Base-by-base conservation (phyloP, 2,797 vertebrate genomes). In the Psittacula derbiana region DNA sequence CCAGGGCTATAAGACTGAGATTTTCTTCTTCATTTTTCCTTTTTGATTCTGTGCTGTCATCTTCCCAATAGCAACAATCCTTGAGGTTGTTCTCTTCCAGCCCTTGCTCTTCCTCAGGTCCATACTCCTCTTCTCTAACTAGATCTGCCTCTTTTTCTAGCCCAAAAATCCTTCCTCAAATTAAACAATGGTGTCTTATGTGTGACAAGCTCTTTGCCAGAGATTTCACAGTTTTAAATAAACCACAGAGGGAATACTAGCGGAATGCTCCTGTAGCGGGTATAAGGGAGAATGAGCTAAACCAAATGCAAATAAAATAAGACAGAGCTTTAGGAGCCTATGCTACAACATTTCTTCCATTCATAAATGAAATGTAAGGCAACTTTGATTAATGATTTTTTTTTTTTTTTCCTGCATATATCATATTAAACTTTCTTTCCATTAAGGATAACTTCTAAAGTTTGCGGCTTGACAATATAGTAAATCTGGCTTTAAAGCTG, bases 401-500 rank as follows among this genome's bases (percentile, higher is more conserved):
- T 44, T n/a, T n/a, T n/a, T n/a, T 46, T 46, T 70, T 90, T 14
- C 53, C 62, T 75, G 25, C 58, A 38, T 60, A 18, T 75, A 92
- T 81, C 70, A 80, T 30, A 61, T 61, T 58, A 50, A 69, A 50
- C 17, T 71, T 70, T 25, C 27, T 57, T 72, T 91, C 75, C 86
- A 40, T 78, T 88, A 81, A 83, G 86, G 72, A 84, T 5, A 86
- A 62, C 64, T 90, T 92, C 72, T 95, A 66, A 94, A 92, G 66
- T 86, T 55, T 92, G 61, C 66, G 88, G 46, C 60, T 58, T 81
- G 62, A 92, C 70, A 72, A 46, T 41, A 53, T 16, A 84, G 80
- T 88, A 94, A 92, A 96, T 88, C 58, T 88, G 71, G 16, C 73
- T 90, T 49, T 90, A 94, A 81, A 93, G 73, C 66, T 92, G 83